Conservation (phyloP, 2,797 vertebrate genomes). For the Geotrypetes seraphini region DNA sequence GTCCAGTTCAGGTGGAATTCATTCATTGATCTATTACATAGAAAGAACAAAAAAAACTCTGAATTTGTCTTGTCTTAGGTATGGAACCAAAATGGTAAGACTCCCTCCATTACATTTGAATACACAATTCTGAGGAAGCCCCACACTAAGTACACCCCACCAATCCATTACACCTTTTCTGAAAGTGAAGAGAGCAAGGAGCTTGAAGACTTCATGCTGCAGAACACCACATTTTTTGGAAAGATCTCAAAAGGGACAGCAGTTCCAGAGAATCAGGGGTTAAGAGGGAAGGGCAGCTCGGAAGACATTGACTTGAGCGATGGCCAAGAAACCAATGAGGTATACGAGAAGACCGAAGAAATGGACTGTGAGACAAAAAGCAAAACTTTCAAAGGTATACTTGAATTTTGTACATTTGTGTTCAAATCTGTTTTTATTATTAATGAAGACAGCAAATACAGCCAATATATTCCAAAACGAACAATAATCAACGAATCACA, state of each 20-base stretch:
- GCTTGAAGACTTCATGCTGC: constrained; percentile 37
- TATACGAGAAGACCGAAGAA: constrained; percentile 69
- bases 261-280: constrained; percentile 41
- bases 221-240: constrained; percentile 61
- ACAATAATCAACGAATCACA: too few species aligned
- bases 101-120: constrained; percentile 89
- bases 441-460: too few species aligned
- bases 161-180: constrained; percentile 66
- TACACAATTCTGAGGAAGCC: constrained; percentile 83
- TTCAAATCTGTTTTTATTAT: too few species aligned
- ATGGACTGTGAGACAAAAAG: constrained; percentile 65
- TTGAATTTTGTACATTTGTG: too few species aligned
- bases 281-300: constrained; percentile 28
- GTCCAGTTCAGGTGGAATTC: too few species aligned
- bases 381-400: constrained; percentile 67
- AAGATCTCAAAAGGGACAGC: constrained; percentile 41
- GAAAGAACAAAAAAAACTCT: not conserved
- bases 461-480: too few species aligned
- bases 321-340: constrained; percentile 83
- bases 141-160: constrained; percentile 54
- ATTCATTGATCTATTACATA: not conserved
- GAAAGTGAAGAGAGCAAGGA: constrained; percentile 58
- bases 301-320: constrained; percentile 50
- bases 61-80: constrained; percentile 51
- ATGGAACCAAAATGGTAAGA: constrained; percentile 92